Evolutionary conservation across 2,797 vertebrate species (phyloP).

Genomic region (Nyctalus aviator): DNA sequence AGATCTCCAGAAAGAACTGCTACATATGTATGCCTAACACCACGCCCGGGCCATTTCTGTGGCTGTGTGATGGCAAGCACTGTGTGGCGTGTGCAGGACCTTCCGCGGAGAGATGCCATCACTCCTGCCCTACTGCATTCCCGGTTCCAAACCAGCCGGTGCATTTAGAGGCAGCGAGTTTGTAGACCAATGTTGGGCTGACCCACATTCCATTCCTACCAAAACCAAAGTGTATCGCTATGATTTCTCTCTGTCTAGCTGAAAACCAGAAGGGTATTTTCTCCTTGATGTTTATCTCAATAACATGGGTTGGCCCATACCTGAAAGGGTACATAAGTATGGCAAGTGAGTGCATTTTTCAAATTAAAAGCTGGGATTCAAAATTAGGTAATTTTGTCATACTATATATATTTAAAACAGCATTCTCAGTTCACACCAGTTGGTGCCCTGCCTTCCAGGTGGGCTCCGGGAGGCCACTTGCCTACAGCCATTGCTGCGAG

Average conservation of each 20-base stretch:
- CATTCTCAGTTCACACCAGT: not conserved
- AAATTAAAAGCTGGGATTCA: not conserved
- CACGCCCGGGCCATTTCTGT: not conserved
- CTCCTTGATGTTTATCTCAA: not conserved
- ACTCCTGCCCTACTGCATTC: not conserved
- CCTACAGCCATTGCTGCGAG: slow-evolving; percentile 45
- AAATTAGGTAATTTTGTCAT: not conserved
- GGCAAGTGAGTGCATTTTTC: not conserved
- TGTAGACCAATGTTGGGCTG: not conserved
- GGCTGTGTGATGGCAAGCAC: too few species aligned
- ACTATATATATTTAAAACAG: too few species aligned
- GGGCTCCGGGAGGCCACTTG: not conserved
- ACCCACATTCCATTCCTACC: not conserved
- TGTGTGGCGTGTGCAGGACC: not conserved
- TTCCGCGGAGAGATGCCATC: not conserved
- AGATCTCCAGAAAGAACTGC: not conserved
- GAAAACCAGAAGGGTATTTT: not conserved
- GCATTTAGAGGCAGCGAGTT: not conserved
- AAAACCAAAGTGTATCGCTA: not conserved
- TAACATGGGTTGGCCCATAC: not conserved
- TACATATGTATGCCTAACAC: accelerated
- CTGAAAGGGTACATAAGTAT: not conserved
- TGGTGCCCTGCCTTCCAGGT: not conserved
- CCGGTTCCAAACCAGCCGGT: not conserved
- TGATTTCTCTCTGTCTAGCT: not conserved